Evolutionary conservation across 2,888 invertebrate genomes (phyloP), one percentile per base, ranked within the genome.

Genomic region (Drosophila ustulata): DNA sequence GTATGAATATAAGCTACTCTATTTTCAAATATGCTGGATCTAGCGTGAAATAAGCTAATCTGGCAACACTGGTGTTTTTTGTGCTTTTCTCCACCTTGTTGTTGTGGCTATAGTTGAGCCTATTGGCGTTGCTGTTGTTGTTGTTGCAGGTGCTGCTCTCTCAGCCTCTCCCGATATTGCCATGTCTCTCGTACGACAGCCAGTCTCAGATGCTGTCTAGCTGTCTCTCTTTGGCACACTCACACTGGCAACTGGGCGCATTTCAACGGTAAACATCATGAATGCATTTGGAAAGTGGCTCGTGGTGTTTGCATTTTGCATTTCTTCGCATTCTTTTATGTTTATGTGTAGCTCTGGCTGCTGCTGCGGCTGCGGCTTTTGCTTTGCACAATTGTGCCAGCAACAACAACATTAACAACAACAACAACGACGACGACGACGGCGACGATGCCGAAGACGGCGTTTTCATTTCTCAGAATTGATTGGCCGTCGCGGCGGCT

Each of bases 221-320:
- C 75, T 41, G 13, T 41, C 39, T 75, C 74, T 67, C 80, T 71
- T 67, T 81, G 49, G 62, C 77, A 41, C 68, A 62, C 64, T 58
- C 23, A 57, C 55, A 71, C 65, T 57, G 75, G 66, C 67, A 85
- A 78, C 88, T 85, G 80, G 85, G 84, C 82, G 83, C 85, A 89
- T 88, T 89, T 89, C 85, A 83, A 88, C 83, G 83, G 83, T 83
- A 83, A 83, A 83, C 89, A 88, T 83, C 83, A 86, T 88, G 89
- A 85, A 88, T 82, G 89, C 86, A 82, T 90, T 91, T 90, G 90
- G 89, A 90, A 90, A 90, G 90, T 90, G 89, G 90, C 83, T 89
- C 82, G 85, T 81, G 89, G 80, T 90, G 82, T 81, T 89, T 88
- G 81, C 78, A 84, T 89, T 88, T 82, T 82, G 88, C 86, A 82